Conservation (phyloP, 2,888 invertebrate species). For the Notocelia uddmanniana region DNA sequence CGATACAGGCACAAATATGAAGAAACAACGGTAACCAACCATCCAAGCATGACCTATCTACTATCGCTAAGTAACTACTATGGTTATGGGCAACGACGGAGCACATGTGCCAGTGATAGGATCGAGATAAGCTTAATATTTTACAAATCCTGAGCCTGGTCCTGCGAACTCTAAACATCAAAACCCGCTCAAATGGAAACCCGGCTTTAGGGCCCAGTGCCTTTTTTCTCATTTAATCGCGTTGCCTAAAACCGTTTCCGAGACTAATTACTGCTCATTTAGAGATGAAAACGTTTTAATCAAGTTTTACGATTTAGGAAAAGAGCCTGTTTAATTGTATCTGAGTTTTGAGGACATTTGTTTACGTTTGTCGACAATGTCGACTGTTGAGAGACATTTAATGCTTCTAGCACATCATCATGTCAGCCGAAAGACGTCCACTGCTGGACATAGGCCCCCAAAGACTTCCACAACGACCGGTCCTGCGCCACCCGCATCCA, state of each 20-base stretch:
- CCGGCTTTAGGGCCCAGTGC: conserved; percentile 1
- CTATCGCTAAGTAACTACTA: no score
- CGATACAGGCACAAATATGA: no score
- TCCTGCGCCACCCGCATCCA: no score
- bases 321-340: conserved; percentile 12
- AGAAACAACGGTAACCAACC: no score
- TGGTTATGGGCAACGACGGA: no score
- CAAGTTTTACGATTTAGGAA: conserved; percentile 19
- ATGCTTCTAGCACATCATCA: not conserved
- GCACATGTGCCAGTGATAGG: no score
- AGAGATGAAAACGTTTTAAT: conserved; percentile 40
- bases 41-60: no score
- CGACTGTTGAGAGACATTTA: not conserved
- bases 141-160: not conserved
- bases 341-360: conserved; percentile 14
- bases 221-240: conserved; percentile 38
- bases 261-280: conserved; percentile 26
- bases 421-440: no score
- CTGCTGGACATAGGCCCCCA: no score
- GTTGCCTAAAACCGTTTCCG: conserved; percentile 23
- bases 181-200: not conserved
- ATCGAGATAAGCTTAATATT: no score
- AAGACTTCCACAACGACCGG: no score
- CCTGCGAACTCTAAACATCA: not conserved
- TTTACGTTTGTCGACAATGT: not conserved